A percentile compares a stretch with the other conserved stretches of the same genome.
These are phyloP conservation scores for Sarcophaga bullata DNA, from an alignment of 1,140 invertebrate species.

Conservation along the genomic window DNA sequence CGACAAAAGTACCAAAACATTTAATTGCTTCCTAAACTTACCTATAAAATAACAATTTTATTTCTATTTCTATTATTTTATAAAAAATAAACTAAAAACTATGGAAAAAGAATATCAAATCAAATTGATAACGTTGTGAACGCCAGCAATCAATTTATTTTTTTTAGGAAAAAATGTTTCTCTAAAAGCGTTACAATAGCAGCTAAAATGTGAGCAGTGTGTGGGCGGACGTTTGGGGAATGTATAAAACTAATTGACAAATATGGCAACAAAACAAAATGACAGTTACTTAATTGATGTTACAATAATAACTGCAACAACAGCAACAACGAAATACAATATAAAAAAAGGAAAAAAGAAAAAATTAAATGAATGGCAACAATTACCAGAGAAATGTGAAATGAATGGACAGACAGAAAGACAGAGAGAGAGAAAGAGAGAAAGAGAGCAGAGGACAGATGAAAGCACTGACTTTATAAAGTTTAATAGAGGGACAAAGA, in stretches of 20 bases:
- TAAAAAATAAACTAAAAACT: not conserved
- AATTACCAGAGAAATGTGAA: not conserved
- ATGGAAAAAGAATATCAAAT: not conserved
- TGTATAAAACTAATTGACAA: slow-evolving; percentile 12
- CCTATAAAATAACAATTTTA: not conserved
- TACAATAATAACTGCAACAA: not conserved
- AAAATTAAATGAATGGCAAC: not conserved
- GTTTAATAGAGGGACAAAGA: not conserved
- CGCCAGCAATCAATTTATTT: slow-evolving; percentile 11
- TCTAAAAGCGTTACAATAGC: not conserved
- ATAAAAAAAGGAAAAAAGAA: not conserved
- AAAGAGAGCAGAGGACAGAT: too few relatives aligned
- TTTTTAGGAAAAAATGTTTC: not conserved
- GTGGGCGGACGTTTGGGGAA: not conserved
- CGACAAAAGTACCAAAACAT: not conserved
- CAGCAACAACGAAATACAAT: not conserved
- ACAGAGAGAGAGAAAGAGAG: not conserved
- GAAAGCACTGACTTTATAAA: not conserved
- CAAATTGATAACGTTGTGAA: slow-evolving; percentile 1
- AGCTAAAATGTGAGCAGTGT: not conserved
- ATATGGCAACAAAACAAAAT: slow-evolving; percentile 23
- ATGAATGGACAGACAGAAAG: not conserved
- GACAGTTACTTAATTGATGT: slow-evolving; percentile 24
- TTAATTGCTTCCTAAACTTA: not conserved
- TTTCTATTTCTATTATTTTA: not conserved